Percentiles rank a stretch among this genome's conserved stretches.
Evolutionary conservation across 2,797 vertebrate genomes (phyloP).

Genomic region (Hippoglossus hippoglossus): DNA sequence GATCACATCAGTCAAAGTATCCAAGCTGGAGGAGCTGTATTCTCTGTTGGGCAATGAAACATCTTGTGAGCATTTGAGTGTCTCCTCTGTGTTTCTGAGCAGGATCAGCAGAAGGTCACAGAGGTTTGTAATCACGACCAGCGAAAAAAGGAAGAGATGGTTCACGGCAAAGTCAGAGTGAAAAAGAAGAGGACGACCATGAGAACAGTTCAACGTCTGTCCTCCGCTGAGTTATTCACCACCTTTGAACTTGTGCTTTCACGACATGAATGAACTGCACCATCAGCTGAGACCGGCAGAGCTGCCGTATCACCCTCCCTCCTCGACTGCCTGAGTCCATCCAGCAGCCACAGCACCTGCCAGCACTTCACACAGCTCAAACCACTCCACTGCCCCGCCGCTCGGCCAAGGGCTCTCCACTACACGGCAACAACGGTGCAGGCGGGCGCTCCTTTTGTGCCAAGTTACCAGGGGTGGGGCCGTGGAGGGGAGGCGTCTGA

Average conservation of each 20-base stretch:
- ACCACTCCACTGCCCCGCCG: slow-evolving; percentile 38
- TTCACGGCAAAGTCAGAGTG: neutral
- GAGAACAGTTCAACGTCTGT: neutral
- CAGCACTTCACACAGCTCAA: slow-evolving; percentile 57
- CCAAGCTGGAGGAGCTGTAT: neutral
- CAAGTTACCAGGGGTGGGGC: slow-evolving; percentile 31
- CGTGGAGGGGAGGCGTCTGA: slow-evolving; percentile 33
- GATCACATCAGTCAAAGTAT: no score
- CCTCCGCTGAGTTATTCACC: neutral
- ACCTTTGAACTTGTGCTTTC: neutral
- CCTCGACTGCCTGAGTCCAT: neutral
- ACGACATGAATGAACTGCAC: slow-evolving; percentile 4
- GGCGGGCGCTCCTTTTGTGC: slow-evolving; percentile 9
- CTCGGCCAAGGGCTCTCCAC: slow-evolving; percentile 48
- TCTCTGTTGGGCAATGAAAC: slow-evolving; percentile 19
- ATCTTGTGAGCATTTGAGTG: slow-evolving; percentile 10
- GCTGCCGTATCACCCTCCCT: neutral
- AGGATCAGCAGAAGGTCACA: slow-evolving; percentile 17
- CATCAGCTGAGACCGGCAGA: slow-evolving; percentile 4
- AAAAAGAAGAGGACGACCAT: neutral
- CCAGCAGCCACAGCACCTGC: slow-evolving; percentile 55
- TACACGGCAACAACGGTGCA: slow-evolving; percentile 20
- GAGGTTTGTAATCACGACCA: slow-evolving; percentile 35
- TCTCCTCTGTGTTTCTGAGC: slow-evolving; percentile 14
- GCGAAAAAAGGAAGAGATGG: slow-evolving; percentile 10